Evolutionary conservation across 2,888 invertebrate species (phyloP).

Genomic region (Cryptocephalus primarius): DNA sequence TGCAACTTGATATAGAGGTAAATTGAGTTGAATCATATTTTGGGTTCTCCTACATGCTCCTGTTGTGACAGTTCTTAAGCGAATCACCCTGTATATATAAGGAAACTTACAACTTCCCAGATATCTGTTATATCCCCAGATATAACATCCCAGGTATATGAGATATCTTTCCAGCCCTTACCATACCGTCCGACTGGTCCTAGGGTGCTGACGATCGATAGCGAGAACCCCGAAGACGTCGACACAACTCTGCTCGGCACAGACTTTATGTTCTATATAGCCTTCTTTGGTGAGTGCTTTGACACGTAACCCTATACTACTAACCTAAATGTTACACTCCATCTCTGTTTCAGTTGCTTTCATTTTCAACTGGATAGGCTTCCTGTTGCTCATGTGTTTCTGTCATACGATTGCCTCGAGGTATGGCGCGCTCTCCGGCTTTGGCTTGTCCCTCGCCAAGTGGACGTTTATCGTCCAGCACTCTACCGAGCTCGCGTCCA

Average conservation of each 20-base stretch:
- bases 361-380: slow-evolving; percentile 93
- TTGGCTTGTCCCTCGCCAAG: slow-evolving; percentile 85
- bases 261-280: slow-evolving; percentile 86
- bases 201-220: slow-evolving; percentile 60
- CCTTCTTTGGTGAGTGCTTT: slow-evolving; percentile 63
- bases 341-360: slow-evolving; percentile 65
- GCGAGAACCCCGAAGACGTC: slow-evolving; percentile 61
- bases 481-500: slow-evolving; percentile 75
- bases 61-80: too few relatives aligned
- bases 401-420: slow-evolving; percentile 89
- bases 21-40: too few relatives aligned
- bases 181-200: slow-evolving; percentile 27
- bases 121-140: too few relatives aligned
- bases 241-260: slow-evolving; percentile 80
- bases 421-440: slow-evolving; percentile 86
- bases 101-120: too few relatives aligned
- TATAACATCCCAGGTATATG: too few relatives aligned
- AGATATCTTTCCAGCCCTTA: slow-evolving; percentile 19
- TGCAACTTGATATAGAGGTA: too few relatives aligned
- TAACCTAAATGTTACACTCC: background rate
- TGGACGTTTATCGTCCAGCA: slow-evolving; percentile 93
- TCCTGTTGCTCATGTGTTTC: slow-evolving; percentile 83
- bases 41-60: too few relatives aligned
- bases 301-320: background rate
- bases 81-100: too few relatives aligned